These are phyloP conservation scores for rat (Rattus norvegicus) DNA, from an alignment of 2,113 vertebrate species.

Conservation along the genomic window DNA sequence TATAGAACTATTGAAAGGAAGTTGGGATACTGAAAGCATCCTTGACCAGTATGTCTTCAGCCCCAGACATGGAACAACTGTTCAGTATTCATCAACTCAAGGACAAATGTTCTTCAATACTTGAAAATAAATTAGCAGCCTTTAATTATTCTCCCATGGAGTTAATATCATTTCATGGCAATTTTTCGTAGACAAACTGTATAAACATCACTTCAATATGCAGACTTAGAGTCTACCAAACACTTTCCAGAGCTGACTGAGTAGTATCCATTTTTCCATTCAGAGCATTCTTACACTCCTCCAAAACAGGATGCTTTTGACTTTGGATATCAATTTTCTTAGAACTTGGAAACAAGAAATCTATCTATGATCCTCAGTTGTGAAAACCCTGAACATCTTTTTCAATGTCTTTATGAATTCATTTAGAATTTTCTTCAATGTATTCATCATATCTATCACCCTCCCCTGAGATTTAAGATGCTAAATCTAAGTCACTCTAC, in stretches of 20 bases:
- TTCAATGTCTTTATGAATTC: neutral
- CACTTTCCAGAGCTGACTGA: neutral
- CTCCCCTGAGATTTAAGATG: no score
- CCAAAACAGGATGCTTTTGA: neutral
- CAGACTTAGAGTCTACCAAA: neutral
- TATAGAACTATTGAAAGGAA: neutral
- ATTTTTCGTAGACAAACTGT: constrained; percentile 6
- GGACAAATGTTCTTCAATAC: neutral
- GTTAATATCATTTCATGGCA: neutral
- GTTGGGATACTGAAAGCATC: neutral
- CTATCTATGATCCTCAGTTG: neutral
- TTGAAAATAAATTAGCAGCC: constrained; percentile 23
- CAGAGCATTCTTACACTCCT: neutral
- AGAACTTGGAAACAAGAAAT: neutral
- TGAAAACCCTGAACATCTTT: neutral
- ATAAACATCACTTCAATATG: neutral
- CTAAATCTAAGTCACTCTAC: neutral
- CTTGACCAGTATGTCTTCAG: neutral
- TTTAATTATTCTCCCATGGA: neutral
- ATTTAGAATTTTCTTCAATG: neutral
- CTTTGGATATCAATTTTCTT: neutral
- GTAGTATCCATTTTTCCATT: neutral
- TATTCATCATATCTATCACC: neutral
- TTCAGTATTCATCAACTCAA: constrained; percentile 10
- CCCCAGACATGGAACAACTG: neutral